Conservation (phyloP, 2,888 invertebrate genomes). For the Pristionchus arcanus region DNA sequence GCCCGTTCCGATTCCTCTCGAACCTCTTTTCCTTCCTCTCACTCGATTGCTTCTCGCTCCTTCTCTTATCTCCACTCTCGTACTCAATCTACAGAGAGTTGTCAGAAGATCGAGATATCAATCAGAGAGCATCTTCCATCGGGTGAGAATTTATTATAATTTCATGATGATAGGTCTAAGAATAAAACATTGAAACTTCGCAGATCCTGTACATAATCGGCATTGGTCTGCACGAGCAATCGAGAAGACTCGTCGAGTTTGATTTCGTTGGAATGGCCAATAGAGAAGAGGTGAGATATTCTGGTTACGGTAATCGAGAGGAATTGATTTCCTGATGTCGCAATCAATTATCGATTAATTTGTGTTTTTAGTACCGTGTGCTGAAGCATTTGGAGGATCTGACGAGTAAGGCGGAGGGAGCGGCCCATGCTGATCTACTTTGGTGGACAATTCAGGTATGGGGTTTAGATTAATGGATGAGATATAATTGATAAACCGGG, state of each 20-base stretch:
- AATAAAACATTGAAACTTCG: neutral
- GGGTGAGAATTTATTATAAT: slow-evolving; percentile 55
- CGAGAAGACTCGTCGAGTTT: slow-evolving; percentile 60
- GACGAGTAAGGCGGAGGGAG: slow-evolving; percentile 60
- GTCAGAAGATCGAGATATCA: slow-evolving; percentile 71
- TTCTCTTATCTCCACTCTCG: slow-evolving; percentile 66
- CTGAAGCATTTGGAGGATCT: slow-evolving; percentile 9
- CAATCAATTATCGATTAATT: neutral
- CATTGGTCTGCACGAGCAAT: slow-evolving; percentile 74
- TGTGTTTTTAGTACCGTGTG: neutral
- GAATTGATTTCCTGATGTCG: neutral
- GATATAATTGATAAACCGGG: neutral
- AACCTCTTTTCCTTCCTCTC: slow-evolving; percentile 68
- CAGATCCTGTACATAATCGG: slow-evolving; percentile 72
- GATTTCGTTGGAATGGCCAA: slow-evolving; percentile 68
- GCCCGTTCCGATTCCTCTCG: slow-evolving; percentile 69
- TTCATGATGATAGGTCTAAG: neutral
- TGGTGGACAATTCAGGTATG: slow-evolving; percentile 65
- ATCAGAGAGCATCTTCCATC: slow-evolving; percentile 74
- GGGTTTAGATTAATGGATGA: neutral
- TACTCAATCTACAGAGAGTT: slow-evolving; percentile 69
- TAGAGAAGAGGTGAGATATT: slow-evolving; percentile 55
- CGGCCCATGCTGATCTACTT: slow-evolving; percentile 63
- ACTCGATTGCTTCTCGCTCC: slow-evolving; percentile 61
- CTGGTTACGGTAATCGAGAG: neutral